Conservation (phyloP, 2,888 invertebrate species). For the Drosophila hamatofila region DNA sequence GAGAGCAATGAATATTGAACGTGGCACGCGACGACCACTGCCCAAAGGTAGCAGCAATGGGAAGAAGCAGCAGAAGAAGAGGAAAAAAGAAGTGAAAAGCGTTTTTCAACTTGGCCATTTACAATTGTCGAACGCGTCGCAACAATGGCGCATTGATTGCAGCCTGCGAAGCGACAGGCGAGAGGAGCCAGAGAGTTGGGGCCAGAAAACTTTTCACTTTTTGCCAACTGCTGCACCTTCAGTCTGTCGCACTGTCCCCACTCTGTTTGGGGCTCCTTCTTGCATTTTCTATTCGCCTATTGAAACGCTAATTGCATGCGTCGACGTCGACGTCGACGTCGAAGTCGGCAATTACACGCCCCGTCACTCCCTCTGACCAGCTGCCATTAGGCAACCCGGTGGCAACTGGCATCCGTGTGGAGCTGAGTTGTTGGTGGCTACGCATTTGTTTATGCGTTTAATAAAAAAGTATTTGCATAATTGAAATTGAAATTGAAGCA, state of each 20-base stretch:
- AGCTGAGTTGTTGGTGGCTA: constrained; percentile 41
- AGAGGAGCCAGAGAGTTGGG: background rate
- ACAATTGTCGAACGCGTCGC: constrained; percentile 72
- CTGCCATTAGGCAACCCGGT: background rate
- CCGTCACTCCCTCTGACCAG: constrained; percentile 16
- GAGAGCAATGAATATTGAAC: constrained; percentile 37
- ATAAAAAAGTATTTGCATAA: constrained; percentile 68
- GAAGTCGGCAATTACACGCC: constrained; percentile 64
- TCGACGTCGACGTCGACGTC: constrained; percentile 43
- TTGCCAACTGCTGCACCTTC: constrained; percentile 54
- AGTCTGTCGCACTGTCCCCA: background rate
- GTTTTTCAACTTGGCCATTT: constrained; percentile 62
- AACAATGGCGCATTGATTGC: constrained; percentile 73
- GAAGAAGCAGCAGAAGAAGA: too few relatives aligned
- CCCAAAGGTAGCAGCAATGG: background rate
- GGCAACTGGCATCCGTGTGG: background rate
- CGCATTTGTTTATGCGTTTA: constrained; percentile 77
- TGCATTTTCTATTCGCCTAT: constrained; percentile 25
- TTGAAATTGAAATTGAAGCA: constrained; percentile 75
- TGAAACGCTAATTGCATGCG: constrained; percentile 71
- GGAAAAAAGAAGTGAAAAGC: constrained; percentile 39
- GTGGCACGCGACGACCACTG: constrained; percentile 47
- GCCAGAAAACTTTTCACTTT: constrained; percentile 47
- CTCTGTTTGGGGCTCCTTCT: constrained; percentile 1
- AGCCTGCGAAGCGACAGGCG: background rate